Evolutionary conservation across 2,797 vertebrate genomes (phyloP), one percentile per base, ranked within the genome.

Genomic region (Trachops cirrhosus): DNA sequence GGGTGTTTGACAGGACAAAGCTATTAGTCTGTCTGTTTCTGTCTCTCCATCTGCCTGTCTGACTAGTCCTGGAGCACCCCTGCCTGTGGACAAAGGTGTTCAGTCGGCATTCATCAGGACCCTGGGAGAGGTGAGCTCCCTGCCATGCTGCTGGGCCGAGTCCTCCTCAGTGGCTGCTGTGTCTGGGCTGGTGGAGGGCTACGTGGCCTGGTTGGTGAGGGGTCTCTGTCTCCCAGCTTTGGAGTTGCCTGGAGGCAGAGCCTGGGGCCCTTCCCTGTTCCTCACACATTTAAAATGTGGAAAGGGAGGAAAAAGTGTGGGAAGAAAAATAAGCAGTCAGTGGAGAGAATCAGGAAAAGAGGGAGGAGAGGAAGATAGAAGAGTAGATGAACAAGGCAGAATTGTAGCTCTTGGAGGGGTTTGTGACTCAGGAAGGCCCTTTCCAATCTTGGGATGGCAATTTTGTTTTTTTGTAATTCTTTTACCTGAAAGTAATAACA

Each of bases 11-110:
- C 83, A 86, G 93, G 92, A 94, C 57, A 70, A 34, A 86, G 84
- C 64, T 95, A 79, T 93, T 92, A 77, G 88, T 88, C 85, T 92
- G 52, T 93, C 52, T 97, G 75, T 70, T 57, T 90, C 59, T 73
- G n/a, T 71, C 50, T 79, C 32, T 62, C 67, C 7, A 2, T 78
- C 67, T 89, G 93, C 75, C 88, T 64, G 77, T 84, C 57, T 75
- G 37, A 73, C 62, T 48, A 5, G 82, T 92, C 54, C 71, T 46
- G 86, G 92, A 68, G 64, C 75, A 48, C 46, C 50, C 41, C 14
- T 4, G 32, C 50, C 71, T 84, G 14, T 82, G 83, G 74, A 86
- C 54, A 80, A 70, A 57, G 29, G 77, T 44, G 24, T 68, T 54
- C 22, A 34, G 44, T 39, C 22, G 39, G 29, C 32, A 37, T 10